Evolutionary conservation across 2,888 invertebrate genomes (phyloP).

Genomic region (Allophyes oxyacanthae): DNA sequence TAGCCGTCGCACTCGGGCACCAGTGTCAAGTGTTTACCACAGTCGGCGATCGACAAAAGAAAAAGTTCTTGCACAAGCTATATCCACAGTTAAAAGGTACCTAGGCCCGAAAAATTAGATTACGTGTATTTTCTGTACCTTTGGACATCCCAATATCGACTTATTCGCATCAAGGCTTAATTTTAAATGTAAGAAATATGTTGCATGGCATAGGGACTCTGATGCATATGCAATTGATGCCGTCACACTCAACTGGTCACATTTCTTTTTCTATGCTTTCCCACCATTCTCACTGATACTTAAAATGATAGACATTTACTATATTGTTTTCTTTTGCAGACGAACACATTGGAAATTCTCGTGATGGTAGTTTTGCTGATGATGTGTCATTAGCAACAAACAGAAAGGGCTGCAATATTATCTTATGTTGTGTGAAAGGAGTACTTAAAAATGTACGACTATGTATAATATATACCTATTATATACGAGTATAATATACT

Average conservation of each 20-base stretch:
- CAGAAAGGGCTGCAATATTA: slow-evolving; percentile 61
- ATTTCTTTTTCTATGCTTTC: too few relatives aligned
- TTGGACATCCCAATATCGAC: neutral
- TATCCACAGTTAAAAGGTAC: slow-evolving; percentile 65
- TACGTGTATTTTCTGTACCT: neutral
- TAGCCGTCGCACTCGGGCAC: slow-evolving; percentile 57
- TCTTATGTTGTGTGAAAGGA: slow-evolving; percentile 65
- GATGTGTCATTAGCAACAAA: slow-evolving; percentile 36
- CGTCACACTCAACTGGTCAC: too few relatives aligned
- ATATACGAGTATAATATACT: too few relatives aligned
- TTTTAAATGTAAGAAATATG: too few relatives aligned
- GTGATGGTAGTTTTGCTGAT: slow-evolving; percentile 60
- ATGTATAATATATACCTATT: too few relatives aligned
- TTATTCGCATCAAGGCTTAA: too few relatives aligned
- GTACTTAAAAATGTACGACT: slow-evolving; percentile 69
- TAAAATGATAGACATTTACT: too few relatives aligned
- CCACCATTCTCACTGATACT: too few relatives aligned
- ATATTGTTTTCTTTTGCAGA: slow-evolving; percentile 62
- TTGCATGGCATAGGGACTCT: too few relatives aligned
- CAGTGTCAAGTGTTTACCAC: slow-evolving; percentile 64
- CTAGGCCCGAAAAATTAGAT: too few relatives aligned
- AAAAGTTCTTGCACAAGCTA: slow-evolving; percentile 58
- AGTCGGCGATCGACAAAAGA: slow-evolving; percentile 63
- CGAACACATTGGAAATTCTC: slow-evolving; percentile 68
- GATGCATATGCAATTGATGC: too few relatives aligned